Evolutionary conservation across 2,797 vertebrate genomes (phyloP), one percentile per base, ranked within the genome.

Genomic region (Acrocephalus scirpaceus): DNA sequence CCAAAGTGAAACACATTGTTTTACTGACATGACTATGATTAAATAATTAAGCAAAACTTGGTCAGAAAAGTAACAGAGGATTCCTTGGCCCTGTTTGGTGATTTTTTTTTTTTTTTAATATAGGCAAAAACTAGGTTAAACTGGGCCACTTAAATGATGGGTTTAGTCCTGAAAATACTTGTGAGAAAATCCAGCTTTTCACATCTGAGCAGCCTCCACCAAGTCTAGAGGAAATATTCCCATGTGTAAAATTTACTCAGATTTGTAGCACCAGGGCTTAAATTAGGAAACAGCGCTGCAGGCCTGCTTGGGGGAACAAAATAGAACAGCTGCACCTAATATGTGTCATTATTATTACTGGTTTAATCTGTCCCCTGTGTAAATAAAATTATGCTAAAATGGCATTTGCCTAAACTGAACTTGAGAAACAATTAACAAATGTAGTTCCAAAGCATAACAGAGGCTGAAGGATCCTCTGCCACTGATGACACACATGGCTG

Each of bases 361-460:
- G 40, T 75, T 92, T 90, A 86, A 94, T 91, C 44, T 91, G 50
- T 93, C 70, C 71, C 54, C 58, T 69, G 75, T 57, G 66, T 61
- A 89, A 92, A 92, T 62, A 73, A 86, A 86, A 90, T 84, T 72
- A 88, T 70, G 36, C 70, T 95, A 69, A 77, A 90, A 85, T 30
- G 67, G 3, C 30, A 70, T 75, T 94, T 84, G 66, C 67, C 73
- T 88, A 94, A 93, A 34, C 17, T 90, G 88, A 94, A 67, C 58
- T 83, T 84, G 54, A 90, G 77, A 88, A 92, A 80, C 44, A 75
- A 65, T 75, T 88, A 92, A 75, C 66, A 95, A 78, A 84, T 11
- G 36, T 21, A 44, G 26, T 32, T 87, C 71, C 38, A 53, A 83
- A 91, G 48, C 44, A 36, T 42, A 92, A 82, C 21, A 0, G 16